phyloP scores from a whole-genome alignment of 2,113 vertebrate species.

The Anas platyrhynchos region DNA sequence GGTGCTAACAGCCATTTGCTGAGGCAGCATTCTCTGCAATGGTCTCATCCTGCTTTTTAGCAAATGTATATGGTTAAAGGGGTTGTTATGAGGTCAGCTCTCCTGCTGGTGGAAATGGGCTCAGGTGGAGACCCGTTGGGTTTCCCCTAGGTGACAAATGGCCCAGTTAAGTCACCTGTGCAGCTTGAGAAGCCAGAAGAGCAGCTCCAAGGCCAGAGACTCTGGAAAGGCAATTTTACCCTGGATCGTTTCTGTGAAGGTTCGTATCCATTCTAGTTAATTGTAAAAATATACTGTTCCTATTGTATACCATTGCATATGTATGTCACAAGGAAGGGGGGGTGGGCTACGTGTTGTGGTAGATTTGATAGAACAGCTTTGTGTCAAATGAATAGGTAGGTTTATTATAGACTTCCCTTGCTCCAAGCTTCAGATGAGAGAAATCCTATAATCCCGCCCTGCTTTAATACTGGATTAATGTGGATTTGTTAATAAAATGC shows the following conservation, averaged over 20 bases:
- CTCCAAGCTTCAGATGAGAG: conserved; percentile 77
- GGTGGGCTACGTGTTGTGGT: background rate
- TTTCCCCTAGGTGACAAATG: background rate
- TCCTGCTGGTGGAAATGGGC: background rate
- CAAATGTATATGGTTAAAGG: background rate
- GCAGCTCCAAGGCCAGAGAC: background rate
- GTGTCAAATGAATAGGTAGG: conserved; percentile 73
- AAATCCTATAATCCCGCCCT: conserved; percentile 81
- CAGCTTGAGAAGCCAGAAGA: background rate
- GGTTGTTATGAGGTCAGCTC: background rate
- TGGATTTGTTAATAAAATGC: conserved; percentile 84
- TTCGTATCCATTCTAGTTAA: background rate
- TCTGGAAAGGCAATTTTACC: background rate
- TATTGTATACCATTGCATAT: conserved; percentile 3
- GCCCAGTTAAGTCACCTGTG: background rate
- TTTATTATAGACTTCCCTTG: conserved; percentile 76
- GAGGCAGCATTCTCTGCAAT: background rate
- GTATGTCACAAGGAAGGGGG: background rate
- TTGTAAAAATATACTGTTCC: background rate
- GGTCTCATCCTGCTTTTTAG: background rate
- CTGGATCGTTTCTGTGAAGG: background rate
- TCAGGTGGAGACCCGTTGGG: accelerated
- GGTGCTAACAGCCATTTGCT: background rate
- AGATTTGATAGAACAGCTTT: conserved; percentile 71
- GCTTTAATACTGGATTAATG: conserved; percentile 83